Evolutionary conservation across 2,888 invertebrate genomes (phyloP).

Genomic region (Epinotia bilunana): DNA sequence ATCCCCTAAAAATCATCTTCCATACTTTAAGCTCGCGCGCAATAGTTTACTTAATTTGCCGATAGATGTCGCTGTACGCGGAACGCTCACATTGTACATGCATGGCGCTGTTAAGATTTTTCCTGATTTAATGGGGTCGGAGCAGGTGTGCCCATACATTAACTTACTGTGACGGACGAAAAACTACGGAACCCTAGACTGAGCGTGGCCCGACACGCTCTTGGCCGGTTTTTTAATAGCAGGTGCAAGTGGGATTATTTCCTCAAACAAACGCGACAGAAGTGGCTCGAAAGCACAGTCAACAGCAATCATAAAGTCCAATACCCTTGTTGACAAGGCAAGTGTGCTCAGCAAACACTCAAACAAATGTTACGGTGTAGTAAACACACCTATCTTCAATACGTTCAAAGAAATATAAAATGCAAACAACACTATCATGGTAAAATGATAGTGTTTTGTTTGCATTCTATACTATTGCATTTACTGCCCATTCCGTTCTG

Average conservation of each 20-base stretch:
- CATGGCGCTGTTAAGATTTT: no score
- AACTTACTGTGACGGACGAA: no score
- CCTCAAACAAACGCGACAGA: neutral
- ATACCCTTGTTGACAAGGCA: slow-evolving; percentile 13
- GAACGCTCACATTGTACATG: no score
- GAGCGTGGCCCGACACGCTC: no score
- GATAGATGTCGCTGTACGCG: no score
- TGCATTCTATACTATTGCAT: neutral
- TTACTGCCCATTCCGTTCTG: neutral
- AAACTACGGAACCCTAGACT: no score
- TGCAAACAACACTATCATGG: neutral
- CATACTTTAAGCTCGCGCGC: no score
- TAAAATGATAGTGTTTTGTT: neutral
- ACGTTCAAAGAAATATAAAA: neutral
- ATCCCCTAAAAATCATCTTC: no score
- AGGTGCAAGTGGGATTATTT: neutral
- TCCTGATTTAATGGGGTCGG: no score
- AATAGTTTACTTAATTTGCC: no score
- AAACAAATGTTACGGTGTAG: slow-evolving; percentile 45
- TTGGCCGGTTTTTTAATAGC: no score
- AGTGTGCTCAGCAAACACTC: slow-evolving; percentile 32
- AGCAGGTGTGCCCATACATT: no score
- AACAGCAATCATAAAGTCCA: slow-evolving; percentile 34
- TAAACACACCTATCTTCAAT: neutral
- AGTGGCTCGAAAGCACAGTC: slow-evolving; percentile 23